Evolutionary conservation across 2,113 vertebrate genomes (phyloP).

Genomic region (Mustela nigripes): DNA sequence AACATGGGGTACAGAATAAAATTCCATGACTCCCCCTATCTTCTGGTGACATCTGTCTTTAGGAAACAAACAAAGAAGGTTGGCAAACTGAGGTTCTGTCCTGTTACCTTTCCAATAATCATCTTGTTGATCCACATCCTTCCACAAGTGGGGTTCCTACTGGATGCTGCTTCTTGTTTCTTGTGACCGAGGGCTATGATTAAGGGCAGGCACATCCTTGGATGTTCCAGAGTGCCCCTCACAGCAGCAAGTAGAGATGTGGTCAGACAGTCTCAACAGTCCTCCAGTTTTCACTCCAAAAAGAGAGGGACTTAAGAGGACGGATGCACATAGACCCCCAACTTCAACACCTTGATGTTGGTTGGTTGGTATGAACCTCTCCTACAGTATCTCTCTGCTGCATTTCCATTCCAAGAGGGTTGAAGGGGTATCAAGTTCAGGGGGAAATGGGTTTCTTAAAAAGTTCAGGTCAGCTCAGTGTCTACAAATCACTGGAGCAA

Average conservation of each 20-base stretch:
- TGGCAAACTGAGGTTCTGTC: not conserved
- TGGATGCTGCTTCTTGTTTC: not conserved
- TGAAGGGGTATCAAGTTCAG: not conserved
- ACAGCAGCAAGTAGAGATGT: not conserved
- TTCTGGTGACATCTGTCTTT: not conserved
- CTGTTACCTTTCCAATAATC: not conserved
- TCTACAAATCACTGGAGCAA: conserved; percentile 25
- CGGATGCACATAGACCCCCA: not conserved
- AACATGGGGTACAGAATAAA: not conserved
- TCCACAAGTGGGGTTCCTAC: not conserved
- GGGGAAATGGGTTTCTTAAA: conserved; percentile 64
- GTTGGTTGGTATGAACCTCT: not conserved
- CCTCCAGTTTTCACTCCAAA: not conserved
- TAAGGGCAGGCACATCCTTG: not conserved
- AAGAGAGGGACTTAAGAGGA: not conserved
- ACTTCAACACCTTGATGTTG: not conserved
- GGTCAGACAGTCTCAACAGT: not conserved
- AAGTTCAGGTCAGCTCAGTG: not conserved
- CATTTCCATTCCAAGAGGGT: not conserved
- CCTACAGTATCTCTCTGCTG: not conserved
- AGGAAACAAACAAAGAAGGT: not conserved
- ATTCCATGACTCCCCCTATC: not conserved
- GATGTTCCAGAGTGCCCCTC: not conserved
- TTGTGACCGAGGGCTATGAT: not conserved
- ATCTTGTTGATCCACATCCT: not conserved